phyloP scores from a whole-genome alignment of 2,888 invertebrate genomes.

The Phyto melanocephala region DNA sequence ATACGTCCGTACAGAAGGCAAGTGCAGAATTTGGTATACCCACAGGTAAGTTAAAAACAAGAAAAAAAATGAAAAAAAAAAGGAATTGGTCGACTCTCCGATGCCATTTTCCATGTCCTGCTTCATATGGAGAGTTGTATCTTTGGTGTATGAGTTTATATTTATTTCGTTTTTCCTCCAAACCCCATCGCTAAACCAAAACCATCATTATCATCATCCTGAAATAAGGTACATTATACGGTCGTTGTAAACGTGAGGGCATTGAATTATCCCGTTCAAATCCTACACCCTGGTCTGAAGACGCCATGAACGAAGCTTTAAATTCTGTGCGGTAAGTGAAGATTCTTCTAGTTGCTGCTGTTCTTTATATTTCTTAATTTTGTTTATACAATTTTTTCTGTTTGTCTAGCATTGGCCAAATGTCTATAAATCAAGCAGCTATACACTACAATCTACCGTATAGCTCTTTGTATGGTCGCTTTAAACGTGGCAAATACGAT shows the following conservation, averaged over 20 bases:
- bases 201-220: neutral
- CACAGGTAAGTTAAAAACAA: slow-evolving; percentile 81
- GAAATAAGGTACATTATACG: slow-evolving; percentile 88
- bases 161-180: slow-evolving; percentile 28
- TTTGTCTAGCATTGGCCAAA: slow-evolving; percentile 88
- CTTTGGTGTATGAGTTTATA: neutral
- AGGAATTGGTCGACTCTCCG: neutral
- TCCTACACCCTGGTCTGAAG: slow-evolving; percentile 96
- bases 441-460: slow-evolving; percentile 95
- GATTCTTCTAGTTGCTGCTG: neutral
- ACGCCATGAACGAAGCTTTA: slow-evolving; percentile 93
- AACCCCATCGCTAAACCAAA: neutral
- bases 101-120: neutral
- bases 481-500: slow-evolving; percentile 92
- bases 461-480: slow-evolving; percentile 92
- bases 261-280: slow-evolving; percentile 92
- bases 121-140: slow-evolving; percentile 9
- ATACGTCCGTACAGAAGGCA: slow-evolving; percentile 91
- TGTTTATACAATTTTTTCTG: neutral
- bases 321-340: slow-evolving; percentile 90
- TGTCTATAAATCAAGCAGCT: slow-evolving; percentile 96
- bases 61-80: neutral
- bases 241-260: slow-evolving; percentile 92
- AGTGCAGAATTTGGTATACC: slow-evolving; percentile 93
- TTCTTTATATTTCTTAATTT: neutral